These are phyloP conservation scores for Aporophyla lueneburgensis DNA, from an alignment of 2,888 invertebrate genomes.

Conservation along the genomic window DNA sequence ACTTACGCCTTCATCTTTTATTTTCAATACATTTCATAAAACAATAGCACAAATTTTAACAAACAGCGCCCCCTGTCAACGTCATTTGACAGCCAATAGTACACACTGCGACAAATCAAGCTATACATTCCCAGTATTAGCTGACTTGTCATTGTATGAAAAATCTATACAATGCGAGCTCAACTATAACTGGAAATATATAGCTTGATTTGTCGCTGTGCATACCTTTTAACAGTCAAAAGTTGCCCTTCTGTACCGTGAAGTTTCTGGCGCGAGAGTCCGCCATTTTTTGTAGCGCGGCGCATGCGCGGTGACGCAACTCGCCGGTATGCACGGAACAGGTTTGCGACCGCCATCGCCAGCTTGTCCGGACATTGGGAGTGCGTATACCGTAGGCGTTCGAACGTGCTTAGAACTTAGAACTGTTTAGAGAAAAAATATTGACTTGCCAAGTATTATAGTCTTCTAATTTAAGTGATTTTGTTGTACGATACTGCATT, in stretches of 20 bases:
- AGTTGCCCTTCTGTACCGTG: conserved; percentile 34
- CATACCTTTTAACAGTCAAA: too few relatives aligned
- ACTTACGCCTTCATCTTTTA: not conserved
- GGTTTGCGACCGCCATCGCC: conserved; percentile 63
- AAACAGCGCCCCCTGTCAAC: not conserved
- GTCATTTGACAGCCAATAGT: too few relatives aligned
- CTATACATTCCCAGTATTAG: too few relatives aligned
- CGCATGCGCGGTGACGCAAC: conserved; percentile 70
- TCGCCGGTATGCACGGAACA: conserved; percentile 66
- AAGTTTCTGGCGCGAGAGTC: conserved; percentile 30
- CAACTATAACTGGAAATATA: too few relatives aligned
- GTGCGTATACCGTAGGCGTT: conserved; percentile 54
- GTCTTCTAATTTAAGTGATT: not conserved
- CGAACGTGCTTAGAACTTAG: conserved; percentile 24
- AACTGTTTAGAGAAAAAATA: conserved; percentile 20
- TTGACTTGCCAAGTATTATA: not conserved
- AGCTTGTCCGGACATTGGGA: conserved; percentile 56
- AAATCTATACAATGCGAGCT: too few relatives aligned
- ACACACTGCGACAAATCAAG: too few relatives aligned
- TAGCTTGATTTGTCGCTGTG: too few relatives aligned
- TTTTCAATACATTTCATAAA: not conserved
- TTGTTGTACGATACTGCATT: not conserved
- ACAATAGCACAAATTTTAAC: not conserved
- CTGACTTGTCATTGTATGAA: too few relatives aligned
- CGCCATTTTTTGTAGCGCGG: conserved; percentile 64